Evolutionary conservation across 2,888 invertebrate species (phyloP).

Genomic region (Uloborus plumipes): DNA sequence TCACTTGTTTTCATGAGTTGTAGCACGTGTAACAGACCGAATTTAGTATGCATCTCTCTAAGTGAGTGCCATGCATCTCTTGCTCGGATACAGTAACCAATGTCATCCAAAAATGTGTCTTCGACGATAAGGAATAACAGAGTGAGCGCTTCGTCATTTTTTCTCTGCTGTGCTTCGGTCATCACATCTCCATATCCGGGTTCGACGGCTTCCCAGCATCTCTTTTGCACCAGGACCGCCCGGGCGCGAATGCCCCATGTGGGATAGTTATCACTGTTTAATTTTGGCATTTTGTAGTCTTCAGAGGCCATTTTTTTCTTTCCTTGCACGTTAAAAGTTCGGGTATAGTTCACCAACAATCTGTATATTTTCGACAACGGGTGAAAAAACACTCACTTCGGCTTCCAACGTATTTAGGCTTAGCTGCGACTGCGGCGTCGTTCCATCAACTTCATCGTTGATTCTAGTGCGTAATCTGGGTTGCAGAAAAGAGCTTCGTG

Average conservation of each 20-base stretch:
- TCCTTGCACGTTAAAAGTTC: too few species aligned
- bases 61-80: conserved; percentile 4
- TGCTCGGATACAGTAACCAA: background rate
- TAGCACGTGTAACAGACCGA: background rate
- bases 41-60: conserved; percentile 10
- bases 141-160: background rate
- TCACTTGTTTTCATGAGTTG: conserved; percentile 25
- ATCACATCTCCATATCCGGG: background rate
- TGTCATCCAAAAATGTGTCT: conserved; percentile 8
- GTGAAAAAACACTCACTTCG: too few species aligned
- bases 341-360: too few species aligned
- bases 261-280: background rate
- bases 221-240: conserved; percentile 9
- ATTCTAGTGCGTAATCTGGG: background rate
- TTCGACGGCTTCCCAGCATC: conserved; percentile 5
- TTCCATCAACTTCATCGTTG: too few species aligned
- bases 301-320: background rate
- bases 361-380: background rate
- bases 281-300: conserved; percentile 4
- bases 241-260: background rate
- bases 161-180: background rate
- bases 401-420: too few species aligned
- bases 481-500: background rate
- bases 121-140: background rate
- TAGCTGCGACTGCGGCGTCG: too few species aligned